A percentile compares a stretch with the other conserved stretches of the same genome.
These are phyloP conservation scores for Stegastes partitus DNA, from an alignment of 2,113 vertebrate species.

Conservation along the genomic window DNA sequence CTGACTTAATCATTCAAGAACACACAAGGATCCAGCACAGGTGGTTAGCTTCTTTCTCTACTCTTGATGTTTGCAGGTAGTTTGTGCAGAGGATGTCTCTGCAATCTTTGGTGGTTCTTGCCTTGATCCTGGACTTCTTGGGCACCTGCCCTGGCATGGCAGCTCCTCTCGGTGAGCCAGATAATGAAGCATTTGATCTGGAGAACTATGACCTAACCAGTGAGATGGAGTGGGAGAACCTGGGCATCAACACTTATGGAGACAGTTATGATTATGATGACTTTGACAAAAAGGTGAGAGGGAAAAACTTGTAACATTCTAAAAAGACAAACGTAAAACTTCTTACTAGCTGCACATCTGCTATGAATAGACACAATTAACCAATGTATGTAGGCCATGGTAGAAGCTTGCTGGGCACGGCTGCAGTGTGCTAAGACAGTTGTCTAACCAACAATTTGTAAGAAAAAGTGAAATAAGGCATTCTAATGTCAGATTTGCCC, in stretches of 20 bases:
- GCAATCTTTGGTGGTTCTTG: slow-evolving; percentile 19
- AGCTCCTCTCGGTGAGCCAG: slow-evolving; percentile 45
- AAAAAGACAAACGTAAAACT: too few species aligned
- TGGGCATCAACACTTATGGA: slow-evolving; percentile 82
- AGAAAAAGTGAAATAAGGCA: too few species aligned
- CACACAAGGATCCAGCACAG: too few species aligned
- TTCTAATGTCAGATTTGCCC: too few species aligned
- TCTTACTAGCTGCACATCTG: too few species aligned
- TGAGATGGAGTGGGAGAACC: slow-evolving; percentile 76
- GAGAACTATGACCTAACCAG: slow-evolving; percentile 68
- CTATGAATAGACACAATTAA: too few species aligned
- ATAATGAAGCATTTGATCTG: slow-evolving; percentile 51
- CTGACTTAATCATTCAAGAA: too few species aligned
- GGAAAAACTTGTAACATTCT: too few species aligned
- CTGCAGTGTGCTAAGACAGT: too few species aligned
- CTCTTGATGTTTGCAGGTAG: slow-evolving; percentile 7
- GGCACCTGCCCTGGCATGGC: slow-evolving; percentile 13
- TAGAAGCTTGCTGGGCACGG: too few species aligned
- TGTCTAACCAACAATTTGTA: too few species aligned
- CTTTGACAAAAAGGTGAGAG: slow-evolving; percentile 74
- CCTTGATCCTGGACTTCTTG: slow-evolving; percentile 48
- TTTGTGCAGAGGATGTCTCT: slow-evolving; percentile 46
- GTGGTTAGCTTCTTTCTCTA: background rate
- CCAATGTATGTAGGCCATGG: too few species aligned
- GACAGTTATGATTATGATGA: slow-evolving; percentile 81